Evolutionary conservation across 2,888 invertebrate species (phyloP), one percentile per base, ranked within the genome.

Genomic region (Anodontia alba): DNA sequence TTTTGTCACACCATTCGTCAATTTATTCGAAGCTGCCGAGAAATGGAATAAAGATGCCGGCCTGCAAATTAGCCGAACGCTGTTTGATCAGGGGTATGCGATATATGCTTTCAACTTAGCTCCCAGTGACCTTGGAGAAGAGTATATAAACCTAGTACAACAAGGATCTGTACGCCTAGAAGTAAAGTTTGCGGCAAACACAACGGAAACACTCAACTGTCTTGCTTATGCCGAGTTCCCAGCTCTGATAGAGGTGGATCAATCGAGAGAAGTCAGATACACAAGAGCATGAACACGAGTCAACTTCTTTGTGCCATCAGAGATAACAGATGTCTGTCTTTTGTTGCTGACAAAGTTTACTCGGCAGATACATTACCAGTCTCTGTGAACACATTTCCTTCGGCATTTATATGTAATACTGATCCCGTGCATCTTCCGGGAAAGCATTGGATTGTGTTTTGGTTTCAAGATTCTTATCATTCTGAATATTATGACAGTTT

Each of bases 1-100:
- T 17, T 20, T 15, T 46, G 46, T 46, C 15, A 46, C 46, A 20
- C 46, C 46, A 15, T 46, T 46, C 17, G 46, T 46, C 15, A 46
- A 46, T 20, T 26, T 54, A 12, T 54, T 54, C 15, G 54, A 54
- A 26, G 26, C 15, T 12, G 54, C 54, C 7, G 54, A 54, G 23
- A 23, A 54, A 54, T 54, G 54, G 26, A 54, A 54, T 26, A 54
- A 54, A 54, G 54, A 54, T 54, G 54, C 54, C 5, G 26, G 54
- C 7, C 26, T 54, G 2, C 54, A 54, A 26, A 54, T 54, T 20
- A 54, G 15, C 23, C 17, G 54, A 54, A 54, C 23, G 5, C 17
- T 54, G 54, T 54, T 54, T 54, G 54, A 54, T 26, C 26, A 26
- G 15, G 54, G 54, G 1, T 54, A 10, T 54, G 54, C 54, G 5